Base-by-base conservation (phyloP, 2,888 invertebrate genomes). In the Ligdia adustata region DNA sequence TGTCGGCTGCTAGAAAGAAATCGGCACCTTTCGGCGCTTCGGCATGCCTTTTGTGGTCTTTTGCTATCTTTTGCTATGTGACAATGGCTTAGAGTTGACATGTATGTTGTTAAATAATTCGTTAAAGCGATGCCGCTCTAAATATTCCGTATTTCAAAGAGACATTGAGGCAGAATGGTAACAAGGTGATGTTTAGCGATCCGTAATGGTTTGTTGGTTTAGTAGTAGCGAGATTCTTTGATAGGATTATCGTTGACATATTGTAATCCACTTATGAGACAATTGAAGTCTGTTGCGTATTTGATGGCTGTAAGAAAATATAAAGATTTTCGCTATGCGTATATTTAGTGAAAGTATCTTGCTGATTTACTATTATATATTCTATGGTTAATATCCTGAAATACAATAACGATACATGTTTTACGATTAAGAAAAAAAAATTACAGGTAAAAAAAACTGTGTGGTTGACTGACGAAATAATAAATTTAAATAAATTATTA, bases 21-120 rank as follows among this genome's bases (percentile, higher is more conserved):
- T 18, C 50, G 43, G 41, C 54, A 43, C 50, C 46, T 54, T 47
- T 47, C 24, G 40, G 28, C 35, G 16, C 24, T 35, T 31, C 15
- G 28, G 27, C 9, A 34, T 46, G 28, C 26, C 7, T 32, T 22
- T 28, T 41, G 51, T n/a, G n/a, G n/a, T 43, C 49, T 41, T 20
- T 41, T 46, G 22, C 22, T 22, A 6, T 44, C 52, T 50, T 18
- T 57, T 52, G 12, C 27, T 13, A 55, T 45, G 52, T 60, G 52
- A 68, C 66, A 64, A 59, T 55, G 57, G 55, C 52, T 57, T 61
- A 64, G 57, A 52, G 52, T 42, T 68, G 69, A 68, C 62, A 32
- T 65, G 61, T 67, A 57, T 68, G 72, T 69, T 70, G 69, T 70
- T 62, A 66, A 62, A 51, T 63, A 53, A 50, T 56, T 48, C 40